These are phyloP conservation scores for Nemotelus pantherinus DNA, from an alignment of 2,888 invertebrate genomes.

Conservation along the genomic window DNA sequence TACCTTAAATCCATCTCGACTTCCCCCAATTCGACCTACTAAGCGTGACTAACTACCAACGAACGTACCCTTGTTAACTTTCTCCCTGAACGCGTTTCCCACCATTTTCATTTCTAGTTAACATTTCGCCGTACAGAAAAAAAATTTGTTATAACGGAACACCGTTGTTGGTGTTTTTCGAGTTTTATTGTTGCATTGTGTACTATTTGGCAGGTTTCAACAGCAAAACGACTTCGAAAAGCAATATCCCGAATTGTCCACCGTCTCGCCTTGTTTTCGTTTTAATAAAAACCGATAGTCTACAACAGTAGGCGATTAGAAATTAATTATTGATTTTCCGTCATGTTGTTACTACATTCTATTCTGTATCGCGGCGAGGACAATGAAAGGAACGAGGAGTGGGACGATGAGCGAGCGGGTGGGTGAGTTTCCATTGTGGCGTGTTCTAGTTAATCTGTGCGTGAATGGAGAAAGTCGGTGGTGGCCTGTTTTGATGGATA, in stretches of 20 bases:
- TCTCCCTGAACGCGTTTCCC: constrained; percentile 16
- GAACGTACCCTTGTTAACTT: constrained; percentile 30
- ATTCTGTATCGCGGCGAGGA: not conserved
- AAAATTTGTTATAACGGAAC: not conserved
- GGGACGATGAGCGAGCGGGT: not conserved
- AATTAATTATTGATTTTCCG: constrained; percentile 40
- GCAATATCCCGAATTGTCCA: constrained; percentile 31
- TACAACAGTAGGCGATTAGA: constrained; percentile 29
- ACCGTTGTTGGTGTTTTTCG: constrained; percentile 12
- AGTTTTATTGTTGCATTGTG: not conserved
- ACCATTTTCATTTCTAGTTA: constrained; percentile 4
- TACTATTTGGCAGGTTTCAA: constrained; percentile 1
- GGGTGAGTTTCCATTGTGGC: not conserved
- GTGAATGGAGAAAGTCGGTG: not conserved
- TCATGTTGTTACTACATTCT: constrained; percentile 15
- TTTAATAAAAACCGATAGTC: constrained; percentile 25
- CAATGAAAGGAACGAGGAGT: not conserved
- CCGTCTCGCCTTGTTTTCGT: constrained; percentile 24
- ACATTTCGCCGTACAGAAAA: not conserved
- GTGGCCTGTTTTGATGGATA: not conserved
- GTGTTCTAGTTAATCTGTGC: not conserved
- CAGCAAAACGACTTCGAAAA: constrained; percentile 17
- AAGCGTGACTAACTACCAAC: constrained; percentile 32
- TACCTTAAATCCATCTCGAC: no score
- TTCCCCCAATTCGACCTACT: not conserved